Percentiles rank a stretch among this genome's conserved stretches.
phyloP scores from a whole-genome alignment of 2,888 invertebrate genomes.

The Machimus atricapillus region DNA sequence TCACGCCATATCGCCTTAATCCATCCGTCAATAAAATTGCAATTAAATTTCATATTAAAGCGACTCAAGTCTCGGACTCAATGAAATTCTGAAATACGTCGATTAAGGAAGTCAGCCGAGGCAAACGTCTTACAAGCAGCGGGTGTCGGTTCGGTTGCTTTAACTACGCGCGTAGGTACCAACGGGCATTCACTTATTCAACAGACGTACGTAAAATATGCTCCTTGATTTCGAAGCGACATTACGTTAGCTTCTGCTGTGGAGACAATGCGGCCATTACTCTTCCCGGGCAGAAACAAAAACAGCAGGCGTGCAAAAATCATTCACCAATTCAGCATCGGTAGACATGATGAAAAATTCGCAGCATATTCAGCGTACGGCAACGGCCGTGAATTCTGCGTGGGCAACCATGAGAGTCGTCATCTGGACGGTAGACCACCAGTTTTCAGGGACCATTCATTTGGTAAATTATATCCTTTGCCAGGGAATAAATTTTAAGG shows the following conservation, averaged over 20 bases:
- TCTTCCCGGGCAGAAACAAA: not conserved
- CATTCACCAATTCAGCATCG: not conserved
- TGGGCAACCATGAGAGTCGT: constrained; percentile 6
- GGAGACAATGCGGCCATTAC: not conserved
- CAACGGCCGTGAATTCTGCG: not conserved
- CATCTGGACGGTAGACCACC: constrained; percentile 16
- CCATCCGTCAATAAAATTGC: not conserved
- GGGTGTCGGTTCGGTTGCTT: not conserved
- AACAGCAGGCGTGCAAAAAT: not conserved
- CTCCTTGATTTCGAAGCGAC: not conserved
- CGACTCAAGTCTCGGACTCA: not conserved
- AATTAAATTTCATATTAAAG: not conserved
- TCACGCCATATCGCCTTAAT: not conserved
- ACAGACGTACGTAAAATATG: not conserved
- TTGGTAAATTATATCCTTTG: constrained; percentile 29
- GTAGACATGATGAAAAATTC: not conserved
- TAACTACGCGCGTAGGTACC: not conserved
- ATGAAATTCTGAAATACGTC: not conserved
- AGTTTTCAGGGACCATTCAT: not conserved
- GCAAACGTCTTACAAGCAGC: not conserved
- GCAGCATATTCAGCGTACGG: not conserved
- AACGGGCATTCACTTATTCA: not conserved
- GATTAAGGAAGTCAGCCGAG: not conserved
- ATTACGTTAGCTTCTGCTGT: not conserved
- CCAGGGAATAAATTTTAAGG: constrained; percentile 26